Base-by-base conservation (phyloP, 2,113 vertebrate species). In the Podocnemis expansa region DNA sequence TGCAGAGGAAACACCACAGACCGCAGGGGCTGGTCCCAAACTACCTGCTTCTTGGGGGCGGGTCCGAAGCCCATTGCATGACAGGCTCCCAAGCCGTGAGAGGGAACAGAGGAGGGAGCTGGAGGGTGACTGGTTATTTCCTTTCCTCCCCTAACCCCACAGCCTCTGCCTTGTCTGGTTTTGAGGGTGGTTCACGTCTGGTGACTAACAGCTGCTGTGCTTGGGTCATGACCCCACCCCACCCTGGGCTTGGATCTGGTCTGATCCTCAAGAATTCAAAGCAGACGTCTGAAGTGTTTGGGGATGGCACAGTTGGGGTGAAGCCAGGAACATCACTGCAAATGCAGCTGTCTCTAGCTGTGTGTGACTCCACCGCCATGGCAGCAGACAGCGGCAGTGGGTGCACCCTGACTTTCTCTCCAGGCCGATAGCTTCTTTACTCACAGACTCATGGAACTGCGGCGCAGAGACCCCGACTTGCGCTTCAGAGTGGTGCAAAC, bases 371-470 rank as follows among this genome's bases (percentile, higher is more conserved):
- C 47, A 31, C 24, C 79, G 7, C 31, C 79, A 6, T 3, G 45
- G 38, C 5, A 2, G 3, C 49, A 10, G 22, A 9, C n/a, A 38
- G 17, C 1, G 16, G 31, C 16, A n/a, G 34, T 38, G 16, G 19
- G 63, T 0, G n/a, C n/a, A 49, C 22, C 38, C 79, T 24, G 19
- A n/a, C 63, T n/a, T 34, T 67, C 34, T 70, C 63, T 11, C n/a
- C 47, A 21, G 78, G 79, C n/a, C 8, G 24, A 10, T 8, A 2
- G 9, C 24, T 5, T 9, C 13, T 76, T 84, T 93, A 98, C 99
- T 97, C 97, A 99, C 99, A 99, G 98, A 96, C 99, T 99, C 99
- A 99, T 99, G 96, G 99, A 99, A 97, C 99, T 99, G 93, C 99
- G 99, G 43, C 99, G 98, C 73, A 99, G 98, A 9, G 99, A 99